Percentiles rank a stretch among this genome's conserved stretches.
Evolutionary conservation across 2,113 vertebrate species (phyloP).

Genomic region (Anarhynchus alexandrinus): DNA sequence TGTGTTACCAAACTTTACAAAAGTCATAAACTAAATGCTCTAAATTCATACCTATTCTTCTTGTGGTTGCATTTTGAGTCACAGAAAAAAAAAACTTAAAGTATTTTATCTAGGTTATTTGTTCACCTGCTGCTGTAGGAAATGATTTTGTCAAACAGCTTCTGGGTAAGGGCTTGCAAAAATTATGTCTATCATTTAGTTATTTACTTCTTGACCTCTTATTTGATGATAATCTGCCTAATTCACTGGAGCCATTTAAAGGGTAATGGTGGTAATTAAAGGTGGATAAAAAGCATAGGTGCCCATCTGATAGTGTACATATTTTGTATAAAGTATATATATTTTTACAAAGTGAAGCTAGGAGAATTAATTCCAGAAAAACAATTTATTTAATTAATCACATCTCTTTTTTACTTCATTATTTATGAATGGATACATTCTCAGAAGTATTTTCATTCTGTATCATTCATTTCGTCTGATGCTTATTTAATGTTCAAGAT

Average conservation of each 20-base stretch:
- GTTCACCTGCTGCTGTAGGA: neutral
- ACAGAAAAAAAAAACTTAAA: neutral
- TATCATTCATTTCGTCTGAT: neutral
- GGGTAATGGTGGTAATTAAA: neutral
- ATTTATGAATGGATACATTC: neutral
- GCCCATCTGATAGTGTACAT: neutral
- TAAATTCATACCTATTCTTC: neutral
- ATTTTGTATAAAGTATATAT: neutral
- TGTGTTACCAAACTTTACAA: neutral
- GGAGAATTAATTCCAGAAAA: neutral
- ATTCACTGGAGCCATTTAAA: neutral
- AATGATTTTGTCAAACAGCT: neutral
- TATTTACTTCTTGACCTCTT: neutral
- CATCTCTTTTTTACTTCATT: neutral
- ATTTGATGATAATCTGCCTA: neutral
- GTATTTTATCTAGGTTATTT: neutral
- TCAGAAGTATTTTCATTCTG: neutral
- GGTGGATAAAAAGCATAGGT: neutral
- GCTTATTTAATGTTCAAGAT: neutral
- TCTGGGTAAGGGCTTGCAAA: neutral
- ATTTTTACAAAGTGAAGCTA: neutral
- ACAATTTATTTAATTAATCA: neutral
- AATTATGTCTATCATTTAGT: neutral
- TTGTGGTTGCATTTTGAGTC: neutral
- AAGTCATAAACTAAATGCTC: neutral